Evolutionary conservation across 2,113 vertebrate genomes (phyloP), one percentile per base, ranked within the genome.

Genomic region (Pituophis catenifer): DNA sequence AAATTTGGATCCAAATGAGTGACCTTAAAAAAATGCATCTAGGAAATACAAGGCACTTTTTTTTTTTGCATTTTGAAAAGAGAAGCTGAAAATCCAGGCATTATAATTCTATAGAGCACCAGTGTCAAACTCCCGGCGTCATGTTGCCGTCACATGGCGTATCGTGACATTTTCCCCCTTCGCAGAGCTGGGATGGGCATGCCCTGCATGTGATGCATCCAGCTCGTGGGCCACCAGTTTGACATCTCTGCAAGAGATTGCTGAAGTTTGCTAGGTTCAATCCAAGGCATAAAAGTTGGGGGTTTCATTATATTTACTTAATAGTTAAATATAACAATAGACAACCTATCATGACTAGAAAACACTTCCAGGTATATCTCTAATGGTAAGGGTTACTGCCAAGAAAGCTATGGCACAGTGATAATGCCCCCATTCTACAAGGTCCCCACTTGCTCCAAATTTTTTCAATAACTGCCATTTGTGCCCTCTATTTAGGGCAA

Each of bases 1-100:
- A 97, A 96, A 96, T 93, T 90, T 95, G 94, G 38, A 92, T 91
- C 94, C 94, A 95, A 94, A 95, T 89, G 94, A 59, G 54, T 93
- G 92, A 86, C 89, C 89, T 87, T 93, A 93, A 86, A 90, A 90
- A 93, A 86, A 65, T 86, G 44, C 55, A 90, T 87, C 81, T 65
- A 87, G 57, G 92, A 90, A 86, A 90, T 54, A 57, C 54, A 87
- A 87, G 59, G 86, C 48, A 33, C 9, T 29, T 70, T 88, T 55
- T 12, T 53, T 53, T 53, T 50, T 50, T 85, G 13, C 52, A 10
- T 57, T 92, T 52, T 85, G 48, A n/a, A 12, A 50, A 86, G 48
- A 62, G 55, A 86, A 89, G 85, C 29, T 90, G 5, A 54, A 90
- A 33, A 65, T 48, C 58, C 17, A 58, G 58, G 17, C 33, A 13